Percentiles rank a stretch among this genome's conserved stretches.
phyloP scores from a whole-genome alignment of 2,113 vertebrate genomes.

The Zosterops hypoxanthus region DNA sequence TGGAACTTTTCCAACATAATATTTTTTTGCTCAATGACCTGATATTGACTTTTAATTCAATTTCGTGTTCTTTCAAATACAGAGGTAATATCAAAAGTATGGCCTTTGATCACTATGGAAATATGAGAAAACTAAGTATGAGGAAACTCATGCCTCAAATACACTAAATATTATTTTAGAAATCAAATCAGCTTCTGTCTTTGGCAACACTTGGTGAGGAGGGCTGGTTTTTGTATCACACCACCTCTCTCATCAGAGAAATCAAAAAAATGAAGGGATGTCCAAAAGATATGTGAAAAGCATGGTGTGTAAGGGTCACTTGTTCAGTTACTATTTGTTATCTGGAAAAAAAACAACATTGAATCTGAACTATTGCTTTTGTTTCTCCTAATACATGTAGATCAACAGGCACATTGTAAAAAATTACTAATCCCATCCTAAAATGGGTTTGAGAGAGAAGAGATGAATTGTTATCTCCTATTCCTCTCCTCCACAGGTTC shows the following conservation, averaged over 20 bases:
- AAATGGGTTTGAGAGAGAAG: not conserved
- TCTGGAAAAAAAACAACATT: accelerated
- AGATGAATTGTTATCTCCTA: not conserved
- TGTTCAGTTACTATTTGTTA: not conserved
- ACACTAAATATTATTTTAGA: not conserved
- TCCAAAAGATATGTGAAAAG: not conserved
- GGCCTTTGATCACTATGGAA: not conserved
- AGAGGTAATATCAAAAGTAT: not conserved
- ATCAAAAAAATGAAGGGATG: not conserved
- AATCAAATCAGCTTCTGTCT: not conserved
- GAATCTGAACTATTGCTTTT: not conserved
- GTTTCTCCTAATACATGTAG: not conserved
- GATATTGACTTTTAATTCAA: not conserved
- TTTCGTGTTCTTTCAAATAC: not conserved
- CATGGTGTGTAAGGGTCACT: too few species aligned
- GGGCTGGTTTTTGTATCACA: not conserved
- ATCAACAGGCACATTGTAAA: not conserved
- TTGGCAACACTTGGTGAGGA: not conserved
- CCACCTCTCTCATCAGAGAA: not conserved
- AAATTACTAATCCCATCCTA: not conserved
- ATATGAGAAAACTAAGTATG: not conserved
- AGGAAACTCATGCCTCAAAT: not conserved
- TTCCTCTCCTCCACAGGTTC: not conserved
- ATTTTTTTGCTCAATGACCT: not conserved
- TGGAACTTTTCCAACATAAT: not conserved